Evolutionary conservation across 30 jellyfish, hydroid and myxozoan genomes (phyloP).

Genomic region (Phacellophora camtschatica): DNA sequence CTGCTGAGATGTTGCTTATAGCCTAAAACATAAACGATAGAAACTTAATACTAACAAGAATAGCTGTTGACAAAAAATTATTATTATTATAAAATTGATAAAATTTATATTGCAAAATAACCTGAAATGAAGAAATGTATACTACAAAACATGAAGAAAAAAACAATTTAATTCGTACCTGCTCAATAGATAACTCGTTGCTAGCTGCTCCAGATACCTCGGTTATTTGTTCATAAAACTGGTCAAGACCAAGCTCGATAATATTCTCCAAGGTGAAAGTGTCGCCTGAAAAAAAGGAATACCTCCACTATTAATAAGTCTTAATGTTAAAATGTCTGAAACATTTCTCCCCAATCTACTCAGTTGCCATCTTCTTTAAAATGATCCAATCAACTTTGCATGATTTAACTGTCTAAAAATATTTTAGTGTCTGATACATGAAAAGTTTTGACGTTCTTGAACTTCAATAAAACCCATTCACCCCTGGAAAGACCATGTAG

Average conservation of each 20-base stretch:
- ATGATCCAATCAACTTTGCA: no score
- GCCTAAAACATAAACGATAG: constrained; percentile 31
- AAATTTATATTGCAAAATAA: background rate
- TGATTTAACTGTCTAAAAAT: no score
- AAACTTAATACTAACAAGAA: background rate
- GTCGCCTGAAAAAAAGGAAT: no score
- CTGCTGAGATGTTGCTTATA: constrained; percentile 65
- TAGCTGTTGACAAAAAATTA: background rate
- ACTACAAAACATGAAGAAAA: background rate
- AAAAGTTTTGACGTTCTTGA: no score
- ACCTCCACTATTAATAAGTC: no score
- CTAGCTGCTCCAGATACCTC: constrained; percentile 97
- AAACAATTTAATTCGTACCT: constrained; percentile 47
- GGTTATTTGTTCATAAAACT: constrained; percentile 76
- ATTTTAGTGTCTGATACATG: no score
- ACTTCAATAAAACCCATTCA: no score
- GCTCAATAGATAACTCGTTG: constrained; percentile 91
- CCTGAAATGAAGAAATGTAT: background rate
- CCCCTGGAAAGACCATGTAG: no score
- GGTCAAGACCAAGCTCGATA: constrained; percentile 89
- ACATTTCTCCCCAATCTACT: no score
- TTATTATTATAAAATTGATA: background rate
- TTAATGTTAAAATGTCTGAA: no score
- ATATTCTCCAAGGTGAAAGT: constrained; percentile 87
- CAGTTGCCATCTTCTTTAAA: no score